Conservation (phyloP, 2,113 vertebrate genomes). For the Sylvietta virens region DNA sequence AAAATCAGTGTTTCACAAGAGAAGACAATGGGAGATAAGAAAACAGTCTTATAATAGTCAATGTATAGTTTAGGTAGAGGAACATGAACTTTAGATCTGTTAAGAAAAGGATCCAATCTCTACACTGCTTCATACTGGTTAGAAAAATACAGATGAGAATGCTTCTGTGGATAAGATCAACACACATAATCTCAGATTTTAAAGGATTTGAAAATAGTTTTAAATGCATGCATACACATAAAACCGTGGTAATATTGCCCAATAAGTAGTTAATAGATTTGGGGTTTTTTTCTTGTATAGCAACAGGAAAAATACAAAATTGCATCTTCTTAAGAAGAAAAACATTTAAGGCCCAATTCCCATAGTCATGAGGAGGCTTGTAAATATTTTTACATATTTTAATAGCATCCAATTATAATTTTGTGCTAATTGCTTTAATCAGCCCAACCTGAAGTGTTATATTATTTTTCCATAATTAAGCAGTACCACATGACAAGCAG, state of each 20-base stretch:
- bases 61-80: not conserved
- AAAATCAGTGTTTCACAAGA: not conserved
- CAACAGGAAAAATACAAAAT: slow-evolving; percentile 29
- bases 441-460: slow-evolving; percentile 44
- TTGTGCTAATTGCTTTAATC: slow-evolving; percentile 69
- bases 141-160: not conserved
- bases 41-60: not conserved
- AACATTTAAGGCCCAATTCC: slow-evolving; percentile 8
- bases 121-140: not conserved
- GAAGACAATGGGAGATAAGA: not conserved
- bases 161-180: not conserved
- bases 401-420: slow-evolving; percentile 36
- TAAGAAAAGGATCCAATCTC: not conserved
- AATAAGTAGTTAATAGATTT: not conserved
- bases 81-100: not conserved
- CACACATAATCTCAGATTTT: not conserved
- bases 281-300: not conserved
- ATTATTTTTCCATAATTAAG: slow-evolving; percentile 69
- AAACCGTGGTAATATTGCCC: not conserved
- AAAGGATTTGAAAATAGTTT: not conserved
- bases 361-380: not conserved
- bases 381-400: slow-evolving; percentile 63
- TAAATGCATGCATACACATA: not conserved
- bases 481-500: slow-evolving; percentile 43
- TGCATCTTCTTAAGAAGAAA: not conserved